Percentiles rank a stretch among this genome's conserved stretches.
phyloP scores from a whole-genome alignment of 2,113 vertebrate species.

The Talpa occidentalis region DNA sequence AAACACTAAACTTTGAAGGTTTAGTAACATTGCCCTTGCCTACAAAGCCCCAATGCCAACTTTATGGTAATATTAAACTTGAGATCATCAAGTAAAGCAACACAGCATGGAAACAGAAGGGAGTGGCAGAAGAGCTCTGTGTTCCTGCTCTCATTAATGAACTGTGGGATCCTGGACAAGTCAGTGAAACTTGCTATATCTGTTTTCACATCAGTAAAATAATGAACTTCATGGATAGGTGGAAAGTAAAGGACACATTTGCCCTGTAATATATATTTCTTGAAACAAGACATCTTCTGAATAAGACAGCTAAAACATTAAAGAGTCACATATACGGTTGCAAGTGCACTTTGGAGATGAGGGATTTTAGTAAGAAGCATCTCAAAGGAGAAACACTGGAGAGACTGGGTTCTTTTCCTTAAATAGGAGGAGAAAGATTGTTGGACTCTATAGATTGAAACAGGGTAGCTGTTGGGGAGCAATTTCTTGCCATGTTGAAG shows the following conservation, averaged over 20 bases:
- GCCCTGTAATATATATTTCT: neutral
- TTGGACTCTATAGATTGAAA: neutral
- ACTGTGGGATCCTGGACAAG: neutral
- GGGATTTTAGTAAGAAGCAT: slow-evolving; percentile 8
- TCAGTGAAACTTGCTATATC: neutral
- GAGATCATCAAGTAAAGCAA: neutral
- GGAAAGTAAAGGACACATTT: neutral
- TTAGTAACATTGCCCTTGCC: neutral
- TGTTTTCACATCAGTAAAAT: neutral
- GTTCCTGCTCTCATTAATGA: neutral
- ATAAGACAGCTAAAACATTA: neutral
- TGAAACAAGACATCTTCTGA: neutral
- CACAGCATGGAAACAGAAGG: neutral
- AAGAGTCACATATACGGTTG: neutral
- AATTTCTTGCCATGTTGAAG: neutral
- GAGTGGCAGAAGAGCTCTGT: neutral
- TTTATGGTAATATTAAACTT: neutral
- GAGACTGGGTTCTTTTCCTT: neutral
- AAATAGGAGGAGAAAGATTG: neutral
- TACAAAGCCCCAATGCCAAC: neutral
- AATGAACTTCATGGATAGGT: neutral
- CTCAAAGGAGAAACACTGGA: neutral
- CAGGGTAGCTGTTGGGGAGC: neutral
- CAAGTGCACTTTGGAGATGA: neutral
- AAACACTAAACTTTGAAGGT: neutral